These are phyloP conservation scores for Heterochromis multidens DNA, from an alignment of 2,113 vertebrate species.

Conservation along the genomic window DNA sequence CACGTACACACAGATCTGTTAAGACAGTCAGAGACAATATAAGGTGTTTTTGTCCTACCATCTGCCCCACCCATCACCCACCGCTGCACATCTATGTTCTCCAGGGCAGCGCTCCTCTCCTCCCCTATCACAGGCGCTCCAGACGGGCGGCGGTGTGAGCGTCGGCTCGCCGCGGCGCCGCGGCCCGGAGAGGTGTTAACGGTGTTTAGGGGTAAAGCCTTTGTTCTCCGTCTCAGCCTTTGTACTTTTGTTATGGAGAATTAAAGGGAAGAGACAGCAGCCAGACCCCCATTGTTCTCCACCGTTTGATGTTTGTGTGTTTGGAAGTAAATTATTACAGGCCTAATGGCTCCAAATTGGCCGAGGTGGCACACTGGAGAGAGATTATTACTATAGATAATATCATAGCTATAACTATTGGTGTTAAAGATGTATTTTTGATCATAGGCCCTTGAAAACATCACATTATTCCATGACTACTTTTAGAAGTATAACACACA, in stretches of 20 bases:
- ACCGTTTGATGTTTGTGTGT: slow-evolving; percentile 68
- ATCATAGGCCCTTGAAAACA: not conserved
- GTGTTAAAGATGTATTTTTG: not conserved
- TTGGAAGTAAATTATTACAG: slow-evolving; percentile 76
- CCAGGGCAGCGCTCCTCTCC: slow-evolving; percentile 23
- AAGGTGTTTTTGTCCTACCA: slow-evolving; percentile 55
- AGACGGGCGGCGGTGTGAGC: slow-evolving; percentile 26
- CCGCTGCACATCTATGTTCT: slow-evolving; percentile 3
- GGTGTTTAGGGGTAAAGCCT: slow-evolving; percentile 57
- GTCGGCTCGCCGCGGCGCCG: slow-evolving; percentile 48
- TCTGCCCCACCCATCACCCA: not conserved
- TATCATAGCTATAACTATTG: not conserved
- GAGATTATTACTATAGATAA: not conserved
- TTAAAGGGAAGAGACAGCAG: slow-evolving; percentile 66
- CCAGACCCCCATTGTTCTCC: slow-evolving; percentile 60
- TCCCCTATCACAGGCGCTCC: slow-evolving; percentile 31
- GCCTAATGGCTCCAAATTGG: slow-evolving; percentile 34
- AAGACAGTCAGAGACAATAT: slow-evolving; percentile 33
- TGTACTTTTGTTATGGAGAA: slow-evolving; percentile 76
- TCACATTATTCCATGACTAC: not conserved
- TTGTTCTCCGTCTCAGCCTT: slow-evolving; percentile 66
- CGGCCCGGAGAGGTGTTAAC: slow-evolving; percentile 66
- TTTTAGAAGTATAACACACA: not conserved
- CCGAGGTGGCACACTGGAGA: not conserved
- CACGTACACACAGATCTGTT: slow-evolving; percentile 34